Evolutionary conservation across 2,113 vertebrate species (phyloP).

Genomic region (Peromyscus maniculatus): DNA sequence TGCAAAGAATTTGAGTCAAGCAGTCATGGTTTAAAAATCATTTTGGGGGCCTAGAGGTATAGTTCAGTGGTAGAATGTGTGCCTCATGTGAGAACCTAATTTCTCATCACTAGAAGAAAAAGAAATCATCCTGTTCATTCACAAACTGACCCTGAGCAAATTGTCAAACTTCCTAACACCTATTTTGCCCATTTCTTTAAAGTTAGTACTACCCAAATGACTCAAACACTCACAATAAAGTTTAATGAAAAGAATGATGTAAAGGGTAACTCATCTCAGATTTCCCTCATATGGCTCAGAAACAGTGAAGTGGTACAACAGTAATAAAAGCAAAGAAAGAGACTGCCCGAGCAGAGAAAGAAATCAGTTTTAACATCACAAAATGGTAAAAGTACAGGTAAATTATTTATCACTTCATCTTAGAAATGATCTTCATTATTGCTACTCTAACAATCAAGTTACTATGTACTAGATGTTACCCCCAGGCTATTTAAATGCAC

Average conservation of each 20-base stretch:
- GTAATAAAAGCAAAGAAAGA: not conserved
- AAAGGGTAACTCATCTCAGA: not conserved
- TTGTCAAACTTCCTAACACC: conserved; percentile 22
- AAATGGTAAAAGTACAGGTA: conserved; percentile 25
- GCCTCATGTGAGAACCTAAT: not conserved
- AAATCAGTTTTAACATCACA: not conserved
- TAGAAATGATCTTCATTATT: not conserved
- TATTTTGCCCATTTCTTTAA: not conserved
- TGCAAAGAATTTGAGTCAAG: not conserved
- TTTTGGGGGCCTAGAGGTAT: not conserved
- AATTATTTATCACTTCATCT: conserved; percentile 13
- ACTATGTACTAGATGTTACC: not conserved
- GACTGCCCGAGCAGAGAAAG: not conserved
- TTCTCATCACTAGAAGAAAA: not conserved
- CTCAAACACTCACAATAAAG: not conserved
- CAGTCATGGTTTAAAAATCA: not conserved
- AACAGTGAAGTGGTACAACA: conserved; percentile 1
- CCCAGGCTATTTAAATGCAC: conserved; percentile 13
- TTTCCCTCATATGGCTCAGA: not conserved
- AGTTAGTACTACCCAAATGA: not conserved
- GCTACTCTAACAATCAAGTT: conserved; percentile 10
- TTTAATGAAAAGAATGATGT: not conserved
- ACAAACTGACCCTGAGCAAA: conserved; percentile 40
- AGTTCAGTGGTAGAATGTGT: not conserved
- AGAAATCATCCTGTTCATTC: not conserved